These are phyloP conservation scores for Unio delphinus DNA, from an alignment of 2,888 invertebrate genomes.

Conservation along the genomic window DNA sequence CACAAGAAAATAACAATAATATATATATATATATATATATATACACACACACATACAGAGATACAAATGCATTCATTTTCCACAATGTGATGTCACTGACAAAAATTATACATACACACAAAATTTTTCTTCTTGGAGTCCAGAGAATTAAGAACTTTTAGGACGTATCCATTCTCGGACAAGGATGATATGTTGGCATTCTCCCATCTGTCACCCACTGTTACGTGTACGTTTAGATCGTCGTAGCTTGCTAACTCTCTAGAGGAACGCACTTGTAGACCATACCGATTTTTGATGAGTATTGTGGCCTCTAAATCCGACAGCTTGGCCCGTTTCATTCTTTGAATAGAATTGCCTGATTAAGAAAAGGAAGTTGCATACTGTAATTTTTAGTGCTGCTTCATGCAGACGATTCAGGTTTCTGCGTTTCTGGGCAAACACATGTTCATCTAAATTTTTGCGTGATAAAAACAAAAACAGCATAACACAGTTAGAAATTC, in stretches of 20 bases:
- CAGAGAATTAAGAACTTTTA: conserved; percentile 87
- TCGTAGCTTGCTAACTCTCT: conserved; percentile 83
- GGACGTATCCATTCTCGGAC: conserved; percentile 73
- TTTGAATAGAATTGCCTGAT: background rate
- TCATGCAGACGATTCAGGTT: no score
- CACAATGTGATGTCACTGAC: no score
- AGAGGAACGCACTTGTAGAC: conserved; percentile 76
- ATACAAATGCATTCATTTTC: no score
- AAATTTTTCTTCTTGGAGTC: conserved; percentile 80
- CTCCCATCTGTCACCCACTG: conserved; percentile 73
- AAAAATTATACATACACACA: conserved; percentile 39
- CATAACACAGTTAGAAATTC: no score
- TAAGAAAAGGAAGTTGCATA: no score
- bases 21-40: no score
- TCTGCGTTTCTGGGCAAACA: no score
- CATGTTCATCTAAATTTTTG: no score
- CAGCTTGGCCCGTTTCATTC: conserved; percentile 15
- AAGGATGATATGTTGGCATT: conserved; percentile 48
- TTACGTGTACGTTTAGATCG: conserved; percentile 83
- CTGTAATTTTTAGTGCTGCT: no score
- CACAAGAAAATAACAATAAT: no score
- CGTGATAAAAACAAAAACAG: no score
- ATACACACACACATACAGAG: no score
- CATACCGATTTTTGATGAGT: conserved; percentile 73
- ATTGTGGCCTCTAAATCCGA: conserved; percentile 9